A percentile compares a stretch with the other conserved stretches of the same genome.
These are phyloP conservation scores for Mixornis gularis DNA, from an alignment of 2,113 vertebrate species.

Conservation along the genomic window DNA sequence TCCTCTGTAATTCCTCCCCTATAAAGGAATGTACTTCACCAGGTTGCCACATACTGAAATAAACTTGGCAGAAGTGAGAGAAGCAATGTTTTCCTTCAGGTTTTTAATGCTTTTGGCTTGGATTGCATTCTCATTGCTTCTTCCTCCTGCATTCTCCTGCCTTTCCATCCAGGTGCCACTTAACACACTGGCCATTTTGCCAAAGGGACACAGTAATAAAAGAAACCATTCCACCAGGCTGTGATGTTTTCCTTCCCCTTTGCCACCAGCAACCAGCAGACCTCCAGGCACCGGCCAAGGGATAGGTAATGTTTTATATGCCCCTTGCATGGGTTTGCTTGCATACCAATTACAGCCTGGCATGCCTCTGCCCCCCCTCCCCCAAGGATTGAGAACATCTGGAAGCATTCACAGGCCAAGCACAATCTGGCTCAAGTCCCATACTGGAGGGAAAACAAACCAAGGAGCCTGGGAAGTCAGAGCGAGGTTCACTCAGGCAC, in stretches of 20 bases:
- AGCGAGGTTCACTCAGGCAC: neutral
- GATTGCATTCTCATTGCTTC: constrained; percentile 20
- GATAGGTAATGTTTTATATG: constrained; percentile 45
- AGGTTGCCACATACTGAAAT: constrained; percentile 55
- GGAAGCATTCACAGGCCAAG: constrained; percentile 35
- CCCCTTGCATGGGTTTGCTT: constrained; percentile 5
- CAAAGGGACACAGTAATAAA: neutral
- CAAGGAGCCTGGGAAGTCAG: constrained; percentile 4
- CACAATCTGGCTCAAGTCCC: neutral
- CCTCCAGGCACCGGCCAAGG: neutral
- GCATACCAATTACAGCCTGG: constrained; percentile 35
- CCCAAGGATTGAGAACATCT: constrained; percentile 36
- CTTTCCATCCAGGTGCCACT: constrained; percentile 41
- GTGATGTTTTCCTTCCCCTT: constrained; percentile 39
- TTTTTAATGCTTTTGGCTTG: constrained; percentile 46
- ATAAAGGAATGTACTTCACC: constrained; percentile 49
- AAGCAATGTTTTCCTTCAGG: constrained; percentile 34
- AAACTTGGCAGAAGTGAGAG: constrained; percentile 29
- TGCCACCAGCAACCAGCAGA: neutral
- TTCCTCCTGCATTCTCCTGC: constrained; percentile 35
- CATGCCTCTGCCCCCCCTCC: neutral
- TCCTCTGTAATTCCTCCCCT: constrained; percentile 51
- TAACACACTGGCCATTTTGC: constrained; percentile 13
- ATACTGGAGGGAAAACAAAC: neutral
- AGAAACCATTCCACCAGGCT: neutral